Evolutionary conservation across 2,888 invertebrate species (phyloP), one percentile per base, ranked within the genome.

Genomic region (Molanna angustata): DNA sequence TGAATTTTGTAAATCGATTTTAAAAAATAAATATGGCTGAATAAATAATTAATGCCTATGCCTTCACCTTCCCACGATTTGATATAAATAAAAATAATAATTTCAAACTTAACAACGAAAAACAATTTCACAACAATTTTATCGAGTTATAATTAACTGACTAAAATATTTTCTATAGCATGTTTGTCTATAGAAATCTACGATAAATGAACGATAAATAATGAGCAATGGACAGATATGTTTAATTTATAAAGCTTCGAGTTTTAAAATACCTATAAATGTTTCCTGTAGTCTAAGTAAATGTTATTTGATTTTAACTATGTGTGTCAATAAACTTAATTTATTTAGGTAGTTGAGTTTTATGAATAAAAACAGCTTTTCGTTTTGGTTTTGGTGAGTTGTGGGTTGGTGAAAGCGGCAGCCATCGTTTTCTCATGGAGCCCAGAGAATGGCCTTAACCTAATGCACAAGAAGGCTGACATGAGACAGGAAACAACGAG

Each of bases 401-500:
- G 67, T 50, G 62, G 61, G 57, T 63, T 60, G 16, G 62, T 61
- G 17, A 61, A 57, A 3, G 74, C 62, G 39, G 73, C 70, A 1
- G 75, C 71, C 35, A 78, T 75, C 9, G 79, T 80, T 62, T 80
- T 78, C 67, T 78, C 76, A 62, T 75, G 78, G 51, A 78, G 63
- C 31, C 78, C 71, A 3, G 81, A 73, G 61, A 88, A 85, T 13
- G 89, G 89, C 62, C 88, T 79, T 63, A 93, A 76, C 62, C 90
- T 84, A 40, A 93, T 79, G 69, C 90, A 94, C 14, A 94, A 78
- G 63, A 94, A 85, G 17, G 91, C 89, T 44, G 94, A 93, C 60
- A 93, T 80, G 22, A 91, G 77, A 67, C 93, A 94, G 7, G 94
- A 92, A 53, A 88, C 84, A 51, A 94, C 75, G 61, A 94, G 75